Conservation (phyloP, 2,113 vertebrate species). For the Cynoglossus semilaevis region DNA sequence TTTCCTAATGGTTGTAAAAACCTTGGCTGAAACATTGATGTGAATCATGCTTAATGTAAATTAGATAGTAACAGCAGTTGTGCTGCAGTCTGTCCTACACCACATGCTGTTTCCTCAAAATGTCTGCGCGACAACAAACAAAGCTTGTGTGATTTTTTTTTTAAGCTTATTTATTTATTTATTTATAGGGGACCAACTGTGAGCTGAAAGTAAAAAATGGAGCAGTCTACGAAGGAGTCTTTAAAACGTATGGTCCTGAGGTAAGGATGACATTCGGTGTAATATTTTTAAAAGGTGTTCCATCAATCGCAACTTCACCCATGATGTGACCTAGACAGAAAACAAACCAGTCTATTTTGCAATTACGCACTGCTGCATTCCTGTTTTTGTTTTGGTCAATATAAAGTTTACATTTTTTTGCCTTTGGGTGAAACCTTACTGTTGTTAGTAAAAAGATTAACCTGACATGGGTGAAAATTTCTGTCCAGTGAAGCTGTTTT, state of each 20-base stretch:
- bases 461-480: neutral
- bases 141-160: constrained; percentile 52
- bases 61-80: constrained; percentile 28
- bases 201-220: constrained; percentile 99
- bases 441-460: constrained; percentile 21
- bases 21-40: constrained; percentile 8
- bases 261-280: constrained; percentile 73
- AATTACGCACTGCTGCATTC: constrained; percentile 30
- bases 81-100: constrained; percentile 37
- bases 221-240: constrained; percentile 95
- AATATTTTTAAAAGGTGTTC: constrained; percentile 2
- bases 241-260: constrained; percentile 99
- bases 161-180: constrained; percentile 30
- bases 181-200: constrained; percentile 94
- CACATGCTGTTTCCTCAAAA: constrained; percentile 52
- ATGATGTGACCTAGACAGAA: constrained; percentile 34
- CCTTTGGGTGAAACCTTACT: constrained; percentile 6
- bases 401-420: too few relatives aligned
- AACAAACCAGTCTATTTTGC: constrained; percentile 30
- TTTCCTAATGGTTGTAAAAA: neutral
- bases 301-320: constrained; percentile 19
- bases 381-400: too few relatives aligned
- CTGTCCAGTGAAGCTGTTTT: constrained; percentile 13
- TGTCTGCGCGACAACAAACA: constrained; percentile 56
- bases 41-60: constrained; percentile 42